These are phyloP conservation scores for Myotis pilosus DNA, from an alignment of 2,797 vertebrate genomes.

Conservation along the genomic window DNA sequence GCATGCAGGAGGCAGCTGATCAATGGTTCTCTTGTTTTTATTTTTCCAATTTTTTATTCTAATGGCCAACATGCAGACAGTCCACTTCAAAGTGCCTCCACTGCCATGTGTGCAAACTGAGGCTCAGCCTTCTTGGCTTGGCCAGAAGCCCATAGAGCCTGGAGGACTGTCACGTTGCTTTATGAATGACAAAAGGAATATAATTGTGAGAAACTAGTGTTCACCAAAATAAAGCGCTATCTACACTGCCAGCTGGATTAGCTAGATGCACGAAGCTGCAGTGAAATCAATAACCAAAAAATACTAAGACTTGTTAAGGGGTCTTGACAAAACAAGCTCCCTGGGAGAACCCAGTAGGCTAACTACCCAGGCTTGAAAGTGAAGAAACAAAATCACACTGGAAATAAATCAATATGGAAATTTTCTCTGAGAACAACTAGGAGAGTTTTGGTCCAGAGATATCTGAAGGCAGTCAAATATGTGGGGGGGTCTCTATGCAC, in stretches of 20 bases:
- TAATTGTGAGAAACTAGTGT: not conserved
- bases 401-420: not conserved
- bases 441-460: not conserved
- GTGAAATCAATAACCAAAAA: not conserved
- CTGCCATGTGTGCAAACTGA: not conserved
- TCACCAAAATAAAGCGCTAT: not conserved
- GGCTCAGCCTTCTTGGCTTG: not conserved
- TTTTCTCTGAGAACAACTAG: not conserved
- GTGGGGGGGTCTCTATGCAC: not conserved
- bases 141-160: not conserved
- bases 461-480: not conserved
- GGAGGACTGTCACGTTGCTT: not conserved
- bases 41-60: too few relatives aligned
- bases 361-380: not conserved
- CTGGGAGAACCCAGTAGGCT: not conserved
- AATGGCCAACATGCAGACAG: not conserved
- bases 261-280: not conserved
- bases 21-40: not conserved
- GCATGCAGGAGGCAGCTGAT: not conserved
- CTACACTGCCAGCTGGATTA: not conserved
- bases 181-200: not conserved
- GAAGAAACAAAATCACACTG: not conserved
- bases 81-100: not conserved
- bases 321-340: not conserved
- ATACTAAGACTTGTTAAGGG: not conserved